phyloP scores from a whole-genome alignment of 1,140 invertebrate species.

The Aphis gossypii region DNA sequence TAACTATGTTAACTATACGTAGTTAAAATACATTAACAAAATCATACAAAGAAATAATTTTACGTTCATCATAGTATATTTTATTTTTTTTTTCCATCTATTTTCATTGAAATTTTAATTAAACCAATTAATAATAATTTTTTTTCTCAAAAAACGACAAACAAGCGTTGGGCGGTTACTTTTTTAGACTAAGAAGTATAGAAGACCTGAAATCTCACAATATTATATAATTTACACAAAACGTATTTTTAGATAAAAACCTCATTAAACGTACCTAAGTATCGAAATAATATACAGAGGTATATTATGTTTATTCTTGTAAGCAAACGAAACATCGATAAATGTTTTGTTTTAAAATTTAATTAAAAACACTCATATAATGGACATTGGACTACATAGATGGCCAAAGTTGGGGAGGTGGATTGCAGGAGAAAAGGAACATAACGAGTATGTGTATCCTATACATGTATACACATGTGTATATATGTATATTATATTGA shows the following conservation, averaged over 20 bases:
- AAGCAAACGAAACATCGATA: background rate
- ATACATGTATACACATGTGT: background rate
- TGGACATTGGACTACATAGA: background rate
- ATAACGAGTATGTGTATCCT: background rate
- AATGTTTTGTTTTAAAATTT: background rate
- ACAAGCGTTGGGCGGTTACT: background rate
- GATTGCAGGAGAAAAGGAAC: background rate
- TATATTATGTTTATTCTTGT: background rate
- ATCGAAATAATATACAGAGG: background rate
- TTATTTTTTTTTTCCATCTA: too few species aligned
- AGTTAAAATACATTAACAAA: background rate
- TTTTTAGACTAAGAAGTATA: background rate
- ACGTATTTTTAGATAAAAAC: background rate
- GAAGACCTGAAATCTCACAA: background rate
- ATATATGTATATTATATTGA: background rate
- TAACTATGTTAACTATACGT: background rate
- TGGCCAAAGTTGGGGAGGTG: background rate
- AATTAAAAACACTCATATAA: background rate
- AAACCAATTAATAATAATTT: background rate
- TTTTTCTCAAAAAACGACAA: background rate
- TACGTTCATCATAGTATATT: background rate
- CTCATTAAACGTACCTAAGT: background rate
- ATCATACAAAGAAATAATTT: background rate
- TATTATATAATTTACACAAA: background rate
- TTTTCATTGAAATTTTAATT: background rate